Base-by-base conservation (phyloP, 2,888 invertebrate genomes). In the Cabera pusaria region DNA sequence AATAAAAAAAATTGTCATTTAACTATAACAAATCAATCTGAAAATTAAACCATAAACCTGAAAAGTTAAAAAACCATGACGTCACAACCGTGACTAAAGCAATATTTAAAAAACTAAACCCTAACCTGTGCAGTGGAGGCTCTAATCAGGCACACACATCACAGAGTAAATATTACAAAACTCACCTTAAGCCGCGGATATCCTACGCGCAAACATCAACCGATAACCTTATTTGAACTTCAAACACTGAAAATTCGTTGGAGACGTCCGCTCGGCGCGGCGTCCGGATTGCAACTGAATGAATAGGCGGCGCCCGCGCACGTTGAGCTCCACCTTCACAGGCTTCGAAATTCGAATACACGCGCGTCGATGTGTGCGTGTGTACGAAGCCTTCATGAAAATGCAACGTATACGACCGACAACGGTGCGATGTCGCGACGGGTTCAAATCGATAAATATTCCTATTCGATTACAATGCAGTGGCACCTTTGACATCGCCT, bases 151-250 rank as follows among this genome's bases (percentile, higher is more conserved):
- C 52, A 52, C 64, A 78, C 73, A 64, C 59, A 61, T 41, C 62
- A 56, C 67, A 50, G 52, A 18, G 58, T 52, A 70, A 68, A 71
- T 57, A 72, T 69, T 66, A 62, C 60, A 56, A 66, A 64, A 76
- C 78, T 78, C 48, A 79, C 79, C 76, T 67, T 49, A 45, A 58
- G 66, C 63, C 55, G 60, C 63, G 72, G 76, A 78, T 80, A 82
- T 81, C 81, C 83, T 74, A 71, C 65, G 69, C 64, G 70, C 67
- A 69, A 76, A 75, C 72, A 72, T 56, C 61, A 64, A 63, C 61
- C 72, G 81, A 77, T 79, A 83, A 80, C 74, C 72, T 68, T 77
- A 68, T 78, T 81, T 78, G 72, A 80, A 79, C 77, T 72, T 59
- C 58, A 59, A 52, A 55, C 50, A 53, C 54, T 50, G 38, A 40